Evolutionary conservation across 2,113 vertebrate genomes (phyloP), one percentile per base, ranked within the genome.

Genomic region (Gracilinanus agilis): DNA sequence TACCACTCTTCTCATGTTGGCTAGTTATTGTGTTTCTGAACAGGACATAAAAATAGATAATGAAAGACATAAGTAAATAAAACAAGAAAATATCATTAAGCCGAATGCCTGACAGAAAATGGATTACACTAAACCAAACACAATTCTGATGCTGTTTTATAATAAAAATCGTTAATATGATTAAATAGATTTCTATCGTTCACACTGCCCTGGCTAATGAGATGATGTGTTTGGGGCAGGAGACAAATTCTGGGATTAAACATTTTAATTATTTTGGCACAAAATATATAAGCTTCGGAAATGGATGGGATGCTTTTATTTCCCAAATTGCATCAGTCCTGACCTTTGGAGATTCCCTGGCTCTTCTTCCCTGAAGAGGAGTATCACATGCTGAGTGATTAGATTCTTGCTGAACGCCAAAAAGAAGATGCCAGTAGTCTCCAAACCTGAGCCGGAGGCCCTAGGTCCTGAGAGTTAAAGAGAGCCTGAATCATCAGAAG

Each of bases 41-140:
- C 2, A 40, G 11, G 95, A 95, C 92, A 56, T 2, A 40, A 92
- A 97, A 96, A 21, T 90, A 96, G 95, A 93, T 95, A 97, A 97
- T 96, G 88, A 53, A 96, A 94, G 34, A 97, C 83, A 44, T 93
- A 96, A 96, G 94, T 89, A 96, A 97, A 90, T 5, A 12, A 91
- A 97, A 95, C 96, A 93, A 83, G 55, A 93, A 97, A 98, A 96
- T 88, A 96, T 24, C 96, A 95, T 97, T 97, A 96, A 97, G 96
- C 92, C 91, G 96, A 94, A 83, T 90, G 96, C 97, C 94, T 96
- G 94, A 24, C 54, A 92, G 96, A 97, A 98, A 97, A 92, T 44
- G 92, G 96, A 95, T 95, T 92, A 0, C 94, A 89, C 92, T 95
- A 58, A 93, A 94, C 55, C 94, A 88, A 75, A 56, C 7, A 11